Conservation (phyloP, 2,797 vertebrate species). For the Galagoides demidoff region DNA sequence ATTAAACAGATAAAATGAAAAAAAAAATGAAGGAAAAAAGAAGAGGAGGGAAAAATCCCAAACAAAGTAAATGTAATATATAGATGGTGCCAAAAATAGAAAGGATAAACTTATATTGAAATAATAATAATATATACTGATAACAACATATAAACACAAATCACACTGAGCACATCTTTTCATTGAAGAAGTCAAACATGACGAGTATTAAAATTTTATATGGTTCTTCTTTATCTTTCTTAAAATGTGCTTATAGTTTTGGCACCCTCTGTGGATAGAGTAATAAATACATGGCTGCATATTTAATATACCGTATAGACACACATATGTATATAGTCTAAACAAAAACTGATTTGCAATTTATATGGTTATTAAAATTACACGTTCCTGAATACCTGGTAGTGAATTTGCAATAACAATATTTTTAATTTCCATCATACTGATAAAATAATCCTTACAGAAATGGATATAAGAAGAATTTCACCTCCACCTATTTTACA, state of each 20-base stretch:
- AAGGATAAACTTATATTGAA: too few species aligned
- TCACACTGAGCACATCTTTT: too few species aligned
- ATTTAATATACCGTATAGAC: neutral
- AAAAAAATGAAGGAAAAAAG: neutral
- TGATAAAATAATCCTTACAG: neutral
- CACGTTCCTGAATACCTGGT: neutral
- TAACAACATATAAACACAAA: too few species aligned
- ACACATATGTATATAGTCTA: neutral
- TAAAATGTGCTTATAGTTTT: too few species aligned
- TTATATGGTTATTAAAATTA: neutral
- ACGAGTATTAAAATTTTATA: too few species aligned
- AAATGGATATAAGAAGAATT: neutral
- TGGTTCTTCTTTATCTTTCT: too few species aligned
- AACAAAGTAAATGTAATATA: neutral
- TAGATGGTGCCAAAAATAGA: neutral
- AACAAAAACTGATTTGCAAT: neutral
- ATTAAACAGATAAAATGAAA: neutral
- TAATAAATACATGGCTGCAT: neutral
- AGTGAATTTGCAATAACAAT: neutral
- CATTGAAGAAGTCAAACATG: too few species aligned
- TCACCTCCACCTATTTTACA: neutral
- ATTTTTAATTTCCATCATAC: neutral
- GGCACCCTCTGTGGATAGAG: too few species aligned
- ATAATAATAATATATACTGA: neutral
- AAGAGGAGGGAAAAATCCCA: neutral